Conservation (phyloP, 2,113 vertebrate genomes). For the Ceyx cyanopectus region DNA sequence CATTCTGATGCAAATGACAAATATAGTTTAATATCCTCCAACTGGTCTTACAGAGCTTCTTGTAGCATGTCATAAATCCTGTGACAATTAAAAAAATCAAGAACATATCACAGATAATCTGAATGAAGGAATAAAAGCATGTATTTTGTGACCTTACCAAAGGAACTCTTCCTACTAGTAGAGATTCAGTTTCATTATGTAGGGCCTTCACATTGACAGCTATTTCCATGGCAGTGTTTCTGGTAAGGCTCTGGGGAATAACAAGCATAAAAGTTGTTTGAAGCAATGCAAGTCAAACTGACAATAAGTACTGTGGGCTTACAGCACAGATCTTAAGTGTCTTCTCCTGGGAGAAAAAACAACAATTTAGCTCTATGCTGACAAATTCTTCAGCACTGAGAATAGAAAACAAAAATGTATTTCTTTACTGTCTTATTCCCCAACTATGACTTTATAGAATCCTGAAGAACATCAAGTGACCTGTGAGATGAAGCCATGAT, state of each 20-base stretch:
- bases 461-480: neutral
- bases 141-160: constrained; percentile 83
- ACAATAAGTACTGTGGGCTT: neutral
- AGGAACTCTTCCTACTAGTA: constrained; percentile 91
- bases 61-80: neutral
- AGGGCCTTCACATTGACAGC: constrained; percentile 94
- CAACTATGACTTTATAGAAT: neutral
- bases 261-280: constrained; percentile 17
- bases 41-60: neutral
- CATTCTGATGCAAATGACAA: neutral
- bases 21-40: neutral
- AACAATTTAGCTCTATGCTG: neutral
- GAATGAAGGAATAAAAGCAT: neutral
- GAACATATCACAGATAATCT: neutral
- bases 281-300: neutral
- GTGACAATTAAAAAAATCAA: neutral
- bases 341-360: neutral
- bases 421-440: neutral
- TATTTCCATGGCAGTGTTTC: constrained; percentile 94
- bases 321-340: neutral
- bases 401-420: neutral
- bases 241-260: constrained; percentile 87
- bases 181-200: constrained; percentile 94
- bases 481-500: no score
- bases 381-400: neutral